Evolutionary conservation across 1,140 invertebrate species (phyloP), one percentile per base, ranked within the genome.

Genomic region (Nasonia longicornis): DNA sequence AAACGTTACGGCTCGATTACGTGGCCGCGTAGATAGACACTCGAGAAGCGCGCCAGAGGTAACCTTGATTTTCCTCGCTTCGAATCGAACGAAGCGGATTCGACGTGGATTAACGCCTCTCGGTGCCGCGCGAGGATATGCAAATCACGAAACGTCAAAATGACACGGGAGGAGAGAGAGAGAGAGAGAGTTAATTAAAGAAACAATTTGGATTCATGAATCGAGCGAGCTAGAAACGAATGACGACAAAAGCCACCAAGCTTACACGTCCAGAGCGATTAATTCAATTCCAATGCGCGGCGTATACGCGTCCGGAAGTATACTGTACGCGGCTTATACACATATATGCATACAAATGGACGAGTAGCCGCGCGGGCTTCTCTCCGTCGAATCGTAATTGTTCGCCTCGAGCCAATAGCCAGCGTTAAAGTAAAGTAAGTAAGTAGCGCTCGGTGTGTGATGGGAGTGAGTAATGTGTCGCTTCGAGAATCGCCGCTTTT

Each of bases 371-470:
- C 20, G 69, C 69, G 64, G 14, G 31, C 12, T 42, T 71, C 69
- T 31, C 69, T 71, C 35, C 67, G 2, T 67, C 26, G 72, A 74
- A 74, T 74, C 72, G 72, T 73, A 74, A 74, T 74, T 74, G 72
- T 74, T 20, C 10, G 72, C 72, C 72, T 29, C 26, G 72, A 74
- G 72, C 72, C 35, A 45, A 38, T 70, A 31, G 29, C 29, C 52
- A 16, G 16, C 20, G 66, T 12, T 16, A 6, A 6, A 6, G 31
- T 70, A 20, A 58, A 58, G 52, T 58, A 58, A 58, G 52, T 58
- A 58, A 58, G 52, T 58, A 58, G 52, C 52, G 52, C 20, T 58
- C 52, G 52, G 16, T 58, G 45, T 48, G 52, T 8, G 16, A 58
- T n/a, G 20, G 0, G 52, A 7, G 52, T 58, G 16, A n/a, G 52